A percentile compares a stretch with the other conserved stretches of the same genome.
phyloP scores from a whole-genome alignment of 2,113 vertebrate genomes.

The Corythaeola cristata region DNA sequence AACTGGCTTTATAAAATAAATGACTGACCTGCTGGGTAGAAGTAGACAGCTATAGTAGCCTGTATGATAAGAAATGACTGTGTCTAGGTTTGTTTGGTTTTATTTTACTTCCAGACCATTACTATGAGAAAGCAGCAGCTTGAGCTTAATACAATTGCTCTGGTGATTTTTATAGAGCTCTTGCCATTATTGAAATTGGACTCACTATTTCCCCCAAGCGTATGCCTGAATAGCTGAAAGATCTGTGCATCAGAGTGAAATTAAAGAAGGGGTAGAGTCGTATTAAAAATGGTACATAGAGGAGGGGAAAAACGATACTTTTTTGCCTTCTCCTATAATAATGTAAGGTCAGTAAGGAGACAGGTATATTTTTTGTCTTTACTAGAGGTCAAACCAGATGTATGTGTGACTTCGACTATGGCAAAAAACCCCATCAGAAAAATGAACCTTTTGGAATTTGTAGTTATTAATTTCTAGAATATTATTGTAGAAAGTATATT shows the following conservation, averaged over 20 bases:
- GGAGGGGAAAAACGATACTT: not conserved
- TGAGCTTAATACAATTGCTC: not conserved
- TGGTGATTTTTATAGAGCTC: slow-evolving; percentile 27
- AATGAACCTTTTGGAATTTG: not conserved
- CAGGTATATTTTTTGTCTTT: not conserved
- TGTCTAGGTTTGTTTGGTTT: slow-evolving; percentile 6
- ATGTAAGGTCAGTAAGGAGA: not conserved
- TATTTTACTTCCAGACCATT: slow-evolving; percentile 45
- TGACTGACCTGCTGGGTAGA: not conserved
- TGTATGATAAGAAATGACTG: not conserved
- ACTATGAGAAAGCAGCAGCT: not conserved
- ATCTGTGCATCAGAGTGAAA: not conserved
- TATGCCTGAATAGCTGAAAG: not conserved
- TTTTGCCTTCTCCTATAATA: not conserved
- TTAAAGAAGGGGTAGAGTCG: not conserved
- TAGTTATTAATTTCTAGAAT: not conserved
- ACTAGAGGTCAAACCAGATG: not conserved
- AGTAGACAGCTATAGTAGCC: not conserved
- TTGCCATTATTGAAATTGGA: slow-evolving; percentile 17
- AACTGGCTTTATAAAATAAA: not conserved
- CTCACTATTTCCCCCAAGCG: not conserved
- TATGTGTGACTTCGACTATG: not conserved
- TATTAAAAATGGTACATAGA: not conserved
- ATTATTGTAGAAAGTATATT: not conserved
- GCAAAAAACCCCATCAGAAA: not conserved